Conservation (phyloP, 2,888 invertebrate species). For the Agonopterix alstromeriana region DNA sequence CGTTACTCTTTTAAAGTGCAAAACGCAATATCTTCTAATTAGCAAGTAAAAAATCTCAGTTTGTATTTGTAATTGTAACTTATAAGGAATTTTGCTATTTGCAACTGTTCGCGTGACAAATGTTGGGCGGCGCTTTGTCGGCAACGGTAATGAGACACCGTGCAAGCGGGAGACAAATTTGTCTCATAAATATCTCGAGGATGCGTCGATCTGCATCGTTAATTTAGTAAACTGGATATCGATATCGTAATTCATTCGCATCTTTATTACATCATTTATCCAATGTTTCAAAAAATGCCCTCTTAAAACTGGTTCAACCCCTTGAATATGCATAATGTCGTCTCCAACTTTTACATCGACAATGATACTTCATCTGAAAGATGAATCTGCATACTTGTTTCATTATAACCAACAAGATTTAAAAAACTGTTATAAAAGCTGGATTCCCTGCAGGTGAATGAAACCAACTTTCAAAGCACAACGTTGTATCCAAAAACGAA, state of each 20-base stretch:
- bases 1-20: conserved; percentile 22
- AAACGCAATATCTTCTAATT: conserved; percentile 30
- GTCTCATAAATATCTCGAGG: conserved; percentile 64
- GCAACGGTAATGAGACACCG: conserved; percentile 61
- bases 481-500: conserved; percentile 7
- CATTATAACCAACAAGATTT: too few relatives aligned
- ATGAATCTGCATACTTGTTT: too few relatives aligned
- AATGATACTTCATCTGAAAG: too few relatives aligned
- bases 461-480: not conserved
- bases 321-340: not conserved
- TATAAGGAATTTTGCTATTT: conserved; percentile 56
- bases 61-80: conserved; percentile 32
- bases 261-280: conserved; percentile 42
- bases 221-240: conserved; percentile 58
- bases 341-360: too few relatives aligned
- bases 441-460: not conserved
- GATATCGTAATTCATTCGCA: conserved; percentile 60
- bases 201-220: conserved; percentile 63
- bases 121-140: conserved; percentile 59
- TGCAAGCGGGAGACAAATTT: conserved; percentile 63
- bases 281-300: conserved; percentile 2
- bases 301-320: not conserved
- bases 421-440: too few relatives aligned
- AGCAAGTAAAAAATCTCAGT: conserved; percentile 30
- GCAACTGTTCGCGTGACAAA: conserved; percentile 66